phyloP scores from a whole-genome alignment of 2,113 vertebrate species.

The Tachycineta bicolor region DNA sequence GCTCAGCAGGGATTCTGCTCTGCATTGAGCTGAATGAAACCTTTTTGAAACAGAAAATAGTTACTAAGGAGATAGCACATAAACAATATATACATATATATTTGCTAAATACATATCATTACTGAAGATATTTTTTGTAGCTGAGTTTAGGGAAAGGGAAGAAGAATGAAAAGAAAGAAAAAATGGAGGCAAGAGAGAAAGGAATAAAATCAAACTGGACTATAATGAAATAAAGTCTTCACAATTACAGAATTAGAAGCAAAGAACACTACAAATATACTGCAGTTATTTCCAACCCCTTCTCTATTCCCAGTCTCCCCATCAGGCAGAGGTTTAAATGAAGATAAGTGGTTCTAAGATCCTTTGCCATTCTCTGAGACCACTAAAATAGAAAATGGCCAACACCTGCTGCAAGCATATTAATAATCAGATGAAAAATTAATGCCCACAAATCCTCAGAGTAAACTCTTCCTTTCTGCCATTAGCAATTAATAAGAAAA shows the following conservation, averaged over 20 bases:
- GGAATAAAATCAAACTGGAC: neutral
- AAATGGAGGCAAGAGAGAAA: neutral
- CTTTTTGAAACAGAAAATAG: neutral
- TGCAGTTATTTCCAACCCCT: neutral
- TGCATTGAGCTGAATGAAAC: neutral
- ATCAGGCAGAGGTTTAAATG: neutral
- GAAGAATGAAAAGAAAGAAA: neutral
- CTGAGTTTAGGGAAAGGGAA: neutral
- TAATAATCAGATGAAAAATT: slow-evolving; percentile 49
- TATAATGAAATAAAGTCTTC: neutral
- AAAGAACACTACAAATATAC: neutral
- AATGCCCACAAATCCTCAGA: neutral
- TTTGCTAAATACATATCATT: neutral
- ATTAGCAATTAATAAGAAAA: neutral
- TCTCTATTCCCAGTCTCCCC: neutral
- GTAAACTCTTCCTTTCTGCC: neutral
- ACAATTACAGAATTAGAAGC: neutral
- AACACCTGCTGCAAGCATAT: slow-evolving; percentile 12
- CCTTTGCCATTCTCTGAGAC: neutral
- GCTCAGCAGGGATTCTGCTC: neutral
- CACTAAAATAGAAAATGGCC: slow-evolving; percentile 5
- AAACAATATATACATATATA: neutral
- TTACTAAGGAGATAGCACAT: neutral
- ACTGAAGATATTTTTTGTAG: neutral
- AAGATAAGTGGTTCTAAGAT: neutral